Evolutionary conservation across 2,113 vertebrate genomes (phyloP), one percentile per base, ranked within the genome.

Genomic region (Oenanthe melanoleuca): DNA sequence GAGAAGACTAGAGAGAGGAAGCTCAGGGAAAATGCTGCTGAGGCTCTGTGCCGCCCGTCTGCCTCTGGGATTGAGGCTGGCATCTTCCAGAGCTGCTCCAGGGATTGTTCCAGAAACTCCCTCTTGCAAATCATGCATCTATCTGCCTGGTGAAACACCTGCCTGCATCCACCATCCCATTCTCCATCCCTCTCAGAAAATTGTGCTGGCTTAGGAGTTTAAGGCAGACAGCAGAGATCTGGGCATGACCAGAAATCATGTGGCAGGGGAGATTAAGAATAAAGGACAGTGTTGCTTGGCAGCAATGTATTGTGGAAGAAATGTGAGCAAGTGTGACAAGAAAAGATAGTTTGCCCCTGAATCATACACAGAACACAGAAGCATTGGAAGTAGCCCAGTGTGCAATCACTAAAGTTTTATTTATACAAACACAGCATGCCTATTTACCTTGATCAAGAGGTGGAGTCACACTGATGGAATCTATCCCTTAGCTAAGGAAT

Each of bases 1-100:
- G 98, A 99, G 95, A 99, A 98, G 56, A 97, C 85, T 53, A 99
- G 85, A 20, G 98, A 98, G 28, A 99, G 91, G 95, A 98, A 97
- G 94, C 98, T 97, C 84, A 99, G 97, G 15, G 98, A 97, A 92
- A 99, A 98, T 8, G 98, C 98, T 89, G 98, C 97, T 11, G 98
- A 98, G 5, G 97, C 98, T 97, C 97, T 97, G 95, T 98, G 98
- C 89, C 97, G 34, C 82, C 98, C 93, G 95, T 98, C 98, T 84
- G 97, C 96, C 63, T 96, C 98, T 90, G 97, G 97, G 50, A n/a
- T 25, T 2, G 82, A 66, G 45, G 44, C 42, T 50, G 96, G 73
- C 95, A 95, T 94, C 77, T 45, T 86, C 60, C 23, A 23, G 42
- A 14, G 15, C 25, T 11, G 49, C 26, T 0, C 38, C 34, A 3